These are phyloP conservation scores for Bombus affinis DNA, from an alignment of 1,140 invertebrate genomes.

Conservation along the genomic window DNA sequence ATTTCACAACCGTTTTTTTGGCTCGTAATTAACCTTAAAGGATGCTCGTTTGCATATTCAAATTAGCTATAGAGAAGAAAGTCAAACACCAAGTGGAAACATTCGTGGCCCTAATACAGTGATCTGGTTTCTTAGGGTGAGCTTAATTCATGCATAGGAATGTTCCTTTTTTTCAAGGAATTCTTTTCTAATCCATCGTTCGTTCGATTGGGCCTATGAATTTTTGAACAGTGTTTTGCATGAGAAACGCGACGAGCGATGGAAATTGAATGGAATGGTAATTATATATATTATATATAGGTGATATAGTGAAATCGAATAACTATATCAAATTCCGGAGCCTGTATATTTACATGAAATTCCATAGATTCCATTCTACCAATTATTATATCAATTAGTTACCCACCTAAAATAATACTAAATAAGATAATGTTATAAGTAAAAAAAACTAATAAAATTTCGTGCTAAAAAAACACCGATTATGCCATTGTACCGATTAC, in stretches of 20 bases:
- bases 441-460: no score
- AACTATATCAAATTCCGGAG: no score
- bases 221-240: not conserved
- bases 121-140: not conserved
- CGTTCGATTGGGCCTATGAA: not conserved
- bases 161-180: not conserved
- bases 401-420: no score
- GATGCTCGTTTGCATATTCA: conserved; percentile 14
- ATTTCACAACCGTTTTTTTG: not conserved
- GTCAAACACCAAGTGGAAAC: conserved; percentile 1
- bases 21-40: not conserved
- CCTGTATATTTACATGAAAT: no score
- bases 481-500: no score
- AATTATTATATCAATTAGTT: no score
- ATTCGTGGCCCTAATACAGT: conserved; percentile 3
- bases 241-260: not conserved
- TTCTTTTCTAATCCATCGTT: not conserved
- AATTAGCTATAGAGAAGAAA: not conserved
- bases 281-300: no score
- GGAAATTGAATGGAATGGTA: no score
- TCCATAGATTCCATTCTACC: no score
- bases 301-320: no score
- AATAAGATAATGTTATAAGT: no score
- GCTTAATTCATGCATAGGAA: not conserved
- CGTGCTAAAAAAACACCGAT: no score